Conservation (phyloP, 2,888 invertebrate genomes). For the Crematogaster levior region DNA sequence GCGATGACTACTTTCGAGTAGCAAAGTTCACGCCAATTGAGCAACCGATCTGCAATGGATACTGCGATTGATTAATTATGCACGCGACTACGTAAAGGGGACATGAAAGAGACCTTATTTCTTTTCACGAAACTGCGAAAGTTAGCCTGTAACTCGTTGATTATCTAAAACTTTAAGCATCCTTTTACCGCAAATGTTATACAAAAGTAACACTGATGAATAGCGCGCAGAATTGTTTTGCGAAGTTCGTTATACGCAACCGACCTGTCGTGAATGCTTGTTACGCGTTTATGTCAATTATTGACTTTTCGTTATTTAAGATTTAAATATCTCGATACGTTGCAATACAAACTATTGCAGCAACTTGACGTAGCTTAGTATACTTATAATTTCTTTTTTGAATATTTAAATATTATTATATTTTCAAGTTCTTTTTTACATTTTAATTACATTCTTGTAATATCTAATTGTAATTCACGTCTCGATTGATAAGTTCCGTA, state of each 20-base stretch:
- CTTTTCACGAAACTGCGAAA: constrained; percentile 3
- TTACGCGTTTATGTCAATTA: constrained; percentile 14
- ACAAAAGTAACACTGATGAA: constrained; percentile 11
- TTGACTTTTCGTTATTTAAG: constrained; percentile 2
- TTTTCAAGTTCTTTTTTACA: not conserved
- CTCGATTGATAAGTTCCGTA: not conserved
- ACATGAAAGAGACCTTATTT: constrained; percentile 3
- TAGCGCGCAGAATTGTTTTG: not conserved
- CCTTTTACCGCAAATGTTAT: not conserved
- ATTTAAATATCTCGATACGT: not conserved
- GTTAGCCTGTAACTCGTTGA: not conserved
- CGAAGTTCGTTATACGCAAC: not conserved
- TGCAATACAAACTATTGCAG: not conserved
- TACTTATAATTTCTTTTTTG: not conserved
- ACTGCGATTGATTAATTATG: constrained; percentile 37
- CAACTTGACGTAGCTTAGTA: not conserved
- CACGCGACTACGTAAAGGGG: not conserved
- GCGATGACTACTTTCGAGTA: constrained; percentile 12
- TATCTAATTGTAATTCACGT: not conserved
- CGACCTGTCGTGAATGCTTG: constrained; percentile 4
- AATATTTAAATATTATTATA: not conserved
- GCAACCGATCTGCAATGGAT: not conserved
- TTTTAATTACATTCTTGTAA: not conserved
- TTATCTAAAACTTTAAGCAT: constrained; percentile 36
- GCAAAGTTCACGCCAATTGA: constrained; percentile 21